Base-by-base conservation (phyloP, 2,797 vertebrate genomes). In the Hipposideros larvatus region DNA sequence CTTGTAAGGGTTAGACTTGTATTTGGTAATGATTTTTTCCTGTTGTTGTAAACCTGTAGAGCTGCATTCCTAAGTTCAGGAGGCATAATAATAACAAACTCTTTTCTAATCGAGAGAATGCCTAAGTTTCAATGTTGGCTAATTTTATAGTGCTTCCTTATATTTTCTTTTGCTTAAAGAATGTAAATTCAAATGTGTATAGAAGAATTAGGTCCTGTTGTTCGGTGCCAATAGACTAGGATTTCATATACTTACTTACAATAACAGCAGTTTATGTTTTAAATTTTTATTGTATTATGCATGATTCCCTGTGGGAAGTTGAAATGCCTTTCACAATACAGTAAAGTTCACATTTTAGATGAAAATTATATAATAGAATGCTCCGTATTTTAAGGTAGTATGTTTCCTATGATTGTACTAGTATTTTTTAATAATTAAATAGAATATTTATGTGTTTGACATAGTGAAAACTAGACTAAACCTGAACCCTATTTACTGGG, bases 31-130 rank as follows among this genome's bases (percentile, higher is more conserved):
- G 66, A 90, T 87, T 91, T 96, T 95, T 87, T 65, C 92, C 91
- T 93, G 82, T 87, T 97, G 21, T 70, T 91, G 31, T 94, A 97
- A 97, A 97, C 97, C 91, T 88, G 97, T 87, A 97, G 77, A 63
- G 51, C 97, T 95, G 51, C 97, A 97, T 98, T 98, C 97, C 97
- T 97, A 83, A 90, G 82, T 86, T 94, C 87, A 96, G 89, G 53
- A 92, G 93, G 84, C 94, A 95, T 97, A 96, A 94, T 97, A 87
- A 97, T 95, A 94, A 95, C 89, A 95, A 92, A 96, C 70, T 92
- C 71, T 94, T 98, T 95, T 92, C 91, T 97, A 83, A 90, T 91
- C 3, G 4, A 95, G 91, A 74, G 93, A 96, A 90, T 93, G 59
- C 65, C 82, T 75, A 46, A 90, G 75, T 96, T 94, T 94, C 95